Evolutionary conservation across 2,797 vertebrate genomes (phyloP).

Genomic region (Ceryle rudis): DNA sequence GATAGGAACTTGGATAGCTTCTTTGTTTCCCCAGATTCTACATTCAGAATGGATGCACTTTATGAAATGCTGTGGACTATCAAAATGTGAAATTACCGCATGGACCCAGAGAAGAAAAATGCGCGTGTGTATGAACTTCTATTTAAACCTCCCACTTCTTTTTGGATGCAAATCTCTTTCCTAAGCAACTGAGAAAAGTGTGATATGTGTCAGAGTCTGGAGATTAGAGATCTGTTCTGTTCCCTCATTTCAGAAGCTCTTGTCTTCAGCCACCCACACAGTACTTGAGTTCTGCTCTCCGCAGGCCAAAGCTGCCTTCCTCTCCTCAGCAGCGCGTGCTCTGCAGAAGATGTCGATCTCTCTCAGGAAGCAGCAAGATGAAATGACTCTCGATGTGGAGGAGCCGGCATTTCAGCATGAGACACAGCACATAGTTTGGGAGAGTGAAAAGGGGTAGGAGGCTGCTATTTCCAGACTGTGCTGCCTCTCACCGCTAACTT

Average conservation of each 20-base stretch:
- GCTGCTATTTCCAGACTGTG: conserved; percentile 47
- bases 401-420: conserved; percentile 57
- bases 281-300: conserved; percentile 65
- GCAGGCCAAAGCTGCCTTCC: conserved; percentile 67
- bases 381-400: conserved; percentile 41
- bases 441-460: conserved; percentile 65
- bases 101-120: conserved; percentile 29
- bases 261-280: conserved; percentile 69
- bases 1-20: background rate
- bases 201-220: conserved; percentile 73
- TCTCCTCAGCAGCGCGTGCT: conserved; percentile 5
- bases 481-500: conserved; percentile 31
- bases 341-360: conserved; percentile 52
- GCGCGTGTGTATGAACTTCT: conserved; percentile 21
- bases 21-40: background rate
- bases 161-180: conserved; percentile 70
- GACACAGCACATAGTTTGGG: conserved; percentile 64
- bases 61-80: background rate
- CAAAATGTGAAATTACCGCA: background rate
- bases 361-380: conserved; percentile 55
- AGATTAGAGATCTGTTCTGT: conserved; percentile 76
- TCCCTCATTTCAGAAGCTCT: conserved; percentile 70
- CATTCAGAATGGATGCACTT: background rate
- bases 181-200: conserved; percentile 75
- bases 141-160: conserved; percentile 74